Evolutionary conservation across 2,797 vertebrate species (phyloP).

Genomic region (Urosaurus nigricauda): DNA sequence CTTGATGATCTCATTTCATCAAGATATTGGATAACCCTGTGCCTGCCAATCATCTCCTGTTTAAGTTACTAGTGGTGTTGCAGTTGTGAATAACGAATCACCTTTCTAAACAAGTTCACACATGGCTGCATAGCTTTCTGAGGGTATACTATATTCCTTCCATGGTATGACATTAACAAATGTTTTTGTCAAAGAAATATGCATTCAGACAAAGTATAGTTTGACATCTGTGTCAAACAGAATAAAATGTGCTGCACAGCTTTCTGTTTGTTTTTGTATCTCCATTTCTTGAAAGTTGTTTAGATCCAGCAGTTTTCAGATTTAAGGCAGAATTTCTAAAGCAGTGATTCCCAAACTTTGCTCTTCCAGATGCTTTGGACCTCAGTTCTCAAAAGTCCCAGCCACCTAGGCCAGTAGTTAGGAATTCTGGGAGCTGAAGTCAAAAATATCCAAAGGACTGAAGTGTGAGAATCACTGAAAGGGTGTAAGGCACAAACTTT

Average conservation of each 20-base stretch:
- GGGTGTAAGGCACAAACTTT: not conserved
- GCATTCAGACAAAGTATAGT: not conserved
- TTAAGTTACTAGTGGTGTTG: conserved; percentile 43
- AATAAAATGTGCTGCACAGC: not conserved
- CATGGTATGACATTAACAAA: conserved; percentile 16
- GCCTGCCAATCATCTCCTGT: conserved; percentile 18
- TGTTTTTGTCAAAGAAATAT: conserved; percentile 28
- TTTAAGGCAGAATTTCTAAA: not conserved
- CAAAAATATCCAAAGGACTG: too few species aligned
- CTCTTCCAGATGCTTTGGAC: too few species aligned
- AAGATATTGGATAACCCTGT: not conserved
- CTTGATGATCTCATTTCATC: not conserved
- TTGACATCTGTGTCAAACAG: not conserved
- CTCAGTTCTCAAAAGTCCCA: too few species aligned
- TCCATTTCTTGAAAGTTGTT: not conserved
- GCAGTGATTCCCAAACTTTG: too few species aligned
- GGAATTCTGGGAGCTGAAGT: too few species aligned
- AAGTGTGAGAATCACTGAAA: too few species aligned
- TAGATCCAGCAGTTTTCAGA: not conserved
- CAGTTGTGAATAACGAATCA: conserved; percentile 41
- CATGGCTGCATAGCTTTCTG: conserved; percentile 36
- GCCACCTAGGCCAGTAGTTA: too few species aligned
- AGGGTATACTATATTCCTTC: conserved; percentile 13
- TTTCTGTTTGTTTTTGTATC: not conserved
- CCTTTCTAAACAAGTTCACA: conserved; percentile 31